Evolutionary conservation across 2,797 vertebrate species (phyloP), one percentile per base, ranked within the genome.

Genomic region (Micromesistius poutassou): DNA sequence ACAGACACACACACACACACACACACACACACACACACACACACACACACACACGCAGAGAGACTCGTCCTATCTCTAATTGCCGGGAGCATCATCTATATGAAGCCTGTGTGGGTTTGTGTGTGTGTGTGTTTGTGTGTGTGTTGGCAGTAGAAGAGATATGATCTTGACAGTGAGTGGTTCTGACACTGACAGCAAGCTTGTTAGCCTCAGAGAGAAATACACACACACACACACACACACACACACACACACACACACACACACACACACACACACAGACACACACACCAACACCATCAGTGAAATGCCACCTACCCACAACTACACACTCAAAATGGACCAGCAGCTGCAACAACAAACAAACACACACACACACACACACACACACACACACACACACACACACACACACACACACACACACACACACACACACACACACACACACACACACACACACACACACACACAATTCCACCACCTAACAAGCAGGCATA

Each of bases 21-120:
- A 62, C 33, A 76, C 62, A 71, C 66, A 30, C 75, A 76, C 33
- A 71, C 79, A 79, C 68, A 80, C 80, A 78, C 25, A 71, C 9
- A 75, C 71, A 79, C 75, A 72, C 0, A 38, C 75, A 72, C 38
- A 78, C 50, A 50, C 22, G n/a, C n/a, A n/a, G n/a, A n/a, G n/a
- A n/a, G n/a, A n/a, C n/a, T 81, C 72, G 76, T 79, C 33, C 75
- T 81, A 80, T 78, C 40, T 83, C 77, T 90, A 90, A 88, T 90
- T 88, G 85, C 85, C 74, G 79, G 72, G 14, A 81, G 74, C 84
- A 79, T 82, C 75, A 78, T 89, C 82, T 86, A 89, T 79, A 87
- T 83, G 80, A 89, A 87, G 76, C 73, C 74, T 73, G 36, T 81
- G 79, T 30, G 19, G 71, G 30, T 55, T 25, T 73, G 36, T 73